Evolutionary conservation across 2,797 vertebrate genomes (phyloP).

Genomic region (Hirundo rustica): DNA sequence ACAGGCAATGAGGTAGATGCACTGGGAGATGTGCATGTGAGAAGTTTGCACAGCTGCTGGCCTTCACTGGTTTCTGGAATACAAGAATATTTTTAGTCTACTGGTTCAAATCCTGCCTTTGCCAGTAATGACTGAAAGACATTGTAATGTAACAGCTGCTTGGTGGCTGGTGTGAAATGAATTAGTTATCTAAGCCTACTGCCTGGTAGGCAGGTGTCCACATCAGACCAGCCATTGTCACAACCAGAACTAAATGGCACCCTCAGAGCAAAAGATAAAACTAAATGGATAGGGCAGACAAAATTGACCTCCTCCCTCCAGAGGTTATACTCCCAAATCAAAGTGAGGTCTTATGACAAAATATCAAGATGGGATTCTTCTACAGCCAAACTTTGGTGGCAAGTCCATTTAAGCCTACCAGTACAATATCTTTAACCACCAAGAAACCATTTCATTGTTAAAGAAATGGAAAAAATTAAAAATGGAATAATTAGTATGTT

Average conservation of each 20-base stretch:
- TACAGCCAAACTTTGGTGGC: background rate
- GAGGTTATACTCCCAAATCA: background rate
- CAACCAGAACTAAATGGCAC: background rate
- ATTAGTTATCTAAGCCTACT: conserved; percentile 34
- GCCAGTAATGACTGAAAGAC: conserved; percentile 38
- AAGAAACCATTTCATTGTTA: background rate
- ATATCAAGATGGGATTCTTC: background rate
- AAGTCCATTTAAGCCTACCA: background rate
- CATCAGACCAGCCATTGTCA: conserved; percentile 1
- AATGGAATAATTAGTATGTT: background rate
- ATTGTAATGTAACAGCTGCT: conserved; percentile 55
- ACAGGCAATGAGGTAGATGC: background rate
- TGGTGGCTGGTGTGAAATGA: conserved; percentile 43
- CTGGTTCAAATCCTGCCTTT: conserved; percentile 28
- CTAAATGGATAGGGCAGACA: background rate
- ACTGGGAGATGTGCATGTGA: background rate
- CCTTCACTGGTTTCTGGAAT: conserved; percentile 4
- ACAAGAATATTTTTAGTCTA: conserved; percentile 23
- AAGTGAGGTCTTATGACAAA: background rate
- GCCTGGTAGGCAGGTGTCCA: conserved; percentile 32
- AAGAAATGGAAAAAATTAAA: background rate
- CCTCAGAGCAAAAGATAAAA: background rate
- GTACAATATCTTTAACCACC: background rate
- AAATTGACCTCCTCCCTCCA: background rate
- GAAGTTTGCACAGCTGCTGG: conserved; percentile 46